Conservation (phyloP, 2,113 vertebrate species). For the Cervus canadensis region DNA sequence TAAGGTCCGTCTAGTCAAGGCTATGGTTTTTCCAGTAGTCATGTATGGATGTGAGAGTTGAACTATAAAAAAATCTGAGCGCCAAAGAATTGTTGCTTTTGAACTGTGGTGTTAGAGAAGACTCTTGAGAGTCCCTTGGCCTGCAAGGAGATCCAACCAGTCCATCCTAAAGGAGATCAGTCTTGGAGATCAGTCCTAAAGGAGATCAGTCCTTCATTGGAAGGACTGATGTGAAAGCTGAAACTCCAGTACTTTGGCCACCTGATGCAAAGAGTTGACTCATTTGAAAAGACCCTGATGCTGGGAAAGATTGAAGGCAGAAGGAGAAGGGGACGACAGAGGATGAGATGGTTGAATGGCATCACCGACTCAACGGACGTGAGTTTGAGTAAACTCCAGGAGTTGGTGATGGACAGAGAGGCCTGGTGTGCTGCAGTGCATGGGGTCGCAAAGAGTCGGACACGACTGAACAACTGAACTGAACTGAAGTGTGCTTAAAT, state of each 20-base stretch:
- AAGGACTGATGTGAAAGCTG: not conserved
- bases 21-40: not conserved
- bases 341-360: not conserved
- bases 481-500: not conserved
- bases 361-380: not conserved
- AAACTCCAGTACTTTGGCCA: not conserved
- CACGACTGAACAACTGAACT: not conserved
- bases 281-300: not conserved
- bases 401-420: not conserved
- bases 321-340: not conserved
- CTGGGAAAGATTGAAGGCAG: not conserved
- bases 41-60: not conserved
- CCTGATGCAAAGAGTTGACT: not conserved
- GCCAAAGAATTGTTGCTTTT: not conserved
- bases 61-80: not conserved
- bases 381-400: not conserved
- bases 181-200: not conserved
- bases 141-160: not conserved
- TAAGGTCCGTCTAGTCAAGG: not conserved
- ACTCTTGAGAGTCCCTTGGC: not conserved
- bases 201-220: not conserved
- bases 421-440: not conserved
- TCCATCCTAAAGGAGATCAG: not conserved
- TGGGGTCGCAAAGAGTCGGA: fast-evolving
- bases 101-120: not conserved